These are phyloP conservation scores for Lipotes vexillifer DNA, from an alignment of 2,113 vertebrate species.

Conservation along the genomic window DNA sequence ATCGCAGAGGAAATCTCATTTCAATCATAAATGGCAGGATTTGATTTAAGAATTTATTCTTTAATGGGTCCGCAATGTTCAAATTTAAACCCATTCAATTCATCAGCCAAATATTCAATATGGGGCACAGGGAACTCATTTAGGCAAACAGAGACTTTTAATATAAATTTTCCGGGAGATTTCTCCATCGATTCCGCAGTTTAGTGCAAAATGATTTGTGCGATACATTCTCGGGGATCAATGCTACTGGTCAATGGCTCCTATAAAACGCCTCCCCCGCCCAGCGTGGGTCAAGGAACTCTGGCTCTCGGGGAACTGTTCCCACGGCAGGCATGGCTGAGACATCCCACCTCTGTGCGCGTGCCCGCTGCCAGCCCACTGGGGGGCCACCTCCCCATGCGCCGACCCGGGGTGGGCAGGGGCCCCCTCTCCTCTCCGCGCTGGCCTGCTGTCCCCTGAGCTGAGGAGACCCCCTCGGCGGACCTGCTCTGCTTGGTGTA, in stretches of 20 bases:
- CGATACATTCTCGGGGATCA: constrained; percentile 97
- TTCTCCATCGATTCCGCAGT: constrained; percentile 98
- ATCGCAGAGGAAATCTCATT: constrained; percentile 93
- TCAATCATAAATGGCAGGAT: constrained; percentile 97
- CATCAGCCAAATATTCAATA: constrained; percentile 99
- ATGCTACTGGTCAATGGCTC: constrained; percentile 92
- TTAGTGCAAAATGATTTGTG: constrained; percentile 99
- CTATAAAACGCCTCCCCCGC: constrained; percentile 87
- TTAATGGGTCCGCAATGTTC: constrained; percentile 96
- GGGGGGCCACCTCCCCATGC: rapidly evolving
- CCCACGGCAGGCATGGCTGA: background rate
- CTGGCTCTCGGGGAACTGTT: constrained; percentile 82
- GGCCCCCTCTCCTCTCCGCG: background rate
- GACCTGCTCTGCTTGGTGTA: rapidly evolving
- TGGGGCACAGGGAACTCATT: constrained; percentile 90
- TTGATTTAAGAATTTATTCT: constrained; percentile 98
- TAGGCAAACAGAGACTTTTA: constrained; percentile 93
- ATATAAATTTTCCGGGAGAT: constrained; percentile 99
- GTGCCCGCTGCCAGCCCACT: rapidly evolving
- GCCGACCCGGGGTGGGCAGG: rapidly evolving
- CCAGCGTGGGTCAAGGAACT: constrained; percentile 85
- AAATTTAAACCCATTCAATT: constrained; percentile 98
- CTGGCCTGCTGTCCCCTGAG: rapidly evolving
- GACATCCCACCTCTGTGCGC: rapidly evolving
- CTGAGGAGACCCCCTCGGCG: rapidly evolving